A percentile compares a stretch with the other conserved stretches of the same genome.
phyloP scores from a whole-genome alignment of 2,888 invertebrate genomes.

The Agrochola circellaris region DNA sequence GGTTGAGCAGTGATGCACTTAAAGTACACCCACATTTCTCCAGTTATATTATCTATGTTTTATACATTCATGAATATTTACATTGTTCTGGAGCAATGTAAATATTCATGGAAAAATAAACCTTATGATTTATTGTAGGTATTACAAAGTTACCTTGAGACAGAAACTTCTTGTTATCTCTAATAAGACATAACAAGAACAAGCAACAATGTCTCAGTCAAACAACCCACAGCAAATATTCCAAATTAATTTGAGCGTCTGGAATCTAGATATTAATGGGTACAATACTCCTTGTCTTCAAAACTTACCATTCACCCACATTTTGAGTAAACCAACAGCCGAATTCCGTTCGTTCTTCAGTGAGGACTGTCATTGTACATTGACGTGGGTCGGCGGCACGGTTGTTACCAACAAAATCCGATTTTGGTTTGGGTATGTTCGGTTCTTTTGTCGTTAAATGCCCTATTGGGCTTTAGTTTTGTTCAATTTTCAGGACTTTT shows the following conservation, averaged over 20 bases:
- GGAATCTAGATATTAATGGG: conserved; percentile 55
- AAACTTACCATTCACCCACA: conserved; percentile 55
- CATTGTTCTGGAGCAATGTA: neutral
- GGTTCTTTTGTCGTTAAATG: conserved; percentile 62
- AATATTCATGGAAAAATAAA: neutral
- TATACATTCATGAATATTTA: no score
- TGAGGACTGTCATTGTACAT: conserved; percentile 56
- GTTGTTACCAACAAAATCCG: conserved; percentile 68
- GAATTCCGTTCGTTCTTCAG: conserved; percentile 59
- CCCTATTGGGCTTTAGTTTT: conserved; percentile 34
- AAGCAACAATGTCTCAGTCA: neutral
- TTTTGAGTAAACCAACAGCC: conserved; percentile 58
- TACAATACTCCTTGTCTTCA: conserved; percentile 45
- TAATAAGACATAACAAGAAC: neutral
- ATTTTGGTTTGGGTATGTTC: conserved; percentile 69
- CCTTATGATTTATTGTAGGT: neutral
- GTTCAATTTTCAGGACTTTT: conserved; percentile 18
- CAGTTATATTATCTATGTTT: no score
- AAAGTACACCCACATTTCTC: no score
- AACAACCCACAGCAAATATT: conserved; percentile 11
- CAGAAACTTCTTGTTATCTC: no score
- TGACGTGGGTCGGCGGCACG: conserved; percentile 64
- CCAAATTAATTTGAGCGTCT: conserved; percentile 39
- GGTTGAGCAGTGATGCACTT: no score
- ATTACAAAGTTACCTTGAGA: no score